Conservation (phyloP, 2,888 invertebrate genomes). For the Cheilosia vulpina region DNA sequence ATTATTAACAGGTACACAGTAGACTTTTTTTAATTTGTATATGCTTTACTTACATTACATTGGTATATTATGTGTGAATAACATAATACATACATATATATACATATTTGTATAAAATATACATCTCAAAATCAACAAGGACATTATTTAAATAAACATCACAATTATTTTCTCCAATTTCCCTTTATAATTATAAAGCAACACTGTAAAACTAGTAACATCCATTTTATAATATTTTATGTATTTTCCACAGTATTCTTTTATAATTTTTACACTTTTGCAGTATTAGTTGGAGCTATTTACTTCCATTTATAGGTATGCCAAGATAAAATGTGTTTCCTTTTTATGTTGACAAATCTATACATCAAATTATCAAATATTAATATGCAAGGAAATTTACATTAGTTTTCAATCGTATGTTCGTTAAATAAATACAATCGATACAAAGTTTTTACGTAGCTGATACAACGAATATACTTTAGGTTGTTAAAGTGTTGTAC, state of each 20-base stretch:
- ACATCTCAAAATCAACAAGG: constrained; percentile 36
- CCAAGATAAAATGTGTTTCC: constrained; percentile 11
- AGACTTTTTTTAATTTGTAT: constrained; percentile 52
- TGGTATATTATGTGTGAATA: constrained; percentile 18
- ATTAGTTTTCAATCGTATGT: not conserved
- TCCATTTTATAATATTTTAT: constrained; percentile 9
- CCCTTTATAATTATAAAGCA: constrained; percentile 25
- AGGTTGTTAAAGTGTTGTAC: constrained; percentile 1
- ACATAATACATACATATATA: constrained; percentile 14
- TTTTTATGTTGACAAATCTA: constrained; percentile 10
- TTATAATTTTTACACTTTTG: not conserved
- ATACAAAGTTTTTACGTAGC: constrained; percentile 9
- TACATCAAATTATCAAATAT: constrained; percentile 24
- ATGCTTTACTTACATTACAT: constrained; percentile 20
- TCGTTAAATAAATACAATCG: constrained; percentile 10
- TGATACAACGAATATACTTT: constrained; percentile 25
- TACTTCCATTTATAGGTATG: constrained; percentile 11
- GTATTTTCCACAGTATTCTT: not conserved
- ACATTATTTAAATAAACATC: constrained; percentile 44
- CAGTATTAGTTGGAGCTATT: too few species aligned
- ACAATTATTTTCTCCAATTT: constrained; percentile 32
- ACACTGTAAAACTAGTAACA: constrained; percentile 28
- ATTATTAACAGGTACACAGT: constrained; percentile 68
- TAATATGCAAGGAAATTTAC: not conserved
- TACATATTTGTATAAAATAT: constrained; percentile 19